Conservation (phyloP, 2,888 invertebrate species). For the Drosophila prostipennis region DNA sequence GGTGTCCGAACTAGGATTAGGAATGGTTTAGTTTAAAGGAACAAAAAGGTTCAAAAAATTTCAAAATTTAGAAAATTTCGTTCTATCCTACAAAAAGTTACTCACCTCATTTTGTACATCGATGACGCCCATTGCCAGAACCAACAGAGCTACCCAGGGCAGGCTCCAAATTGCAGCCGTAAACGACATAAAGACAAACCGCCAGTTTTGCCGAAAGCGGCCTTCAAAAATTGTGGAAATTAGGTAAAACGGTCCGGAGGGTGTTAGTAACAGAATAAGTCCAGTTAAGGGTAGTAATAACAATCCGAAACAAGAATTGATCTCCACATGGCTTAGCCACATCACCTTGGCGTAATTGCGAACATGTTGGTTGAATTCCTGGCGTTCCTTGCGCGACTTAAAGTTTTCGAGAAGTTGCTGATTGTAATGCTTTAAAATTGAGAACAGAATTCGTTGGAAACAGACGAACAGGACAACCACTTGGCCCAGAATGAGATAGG, state of each 20-base stretch:
- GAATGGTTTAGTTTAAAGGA: no score
- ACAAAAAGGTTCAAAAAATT: no score
- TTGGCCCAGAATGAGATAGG: conserved; percentile 19
- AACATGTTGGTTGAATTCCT: neutral
- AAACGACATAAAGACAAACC: neutral
- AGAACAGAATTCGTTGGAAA: conserved; percentile 8
- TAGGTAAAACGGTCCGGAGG: conserved; percentile 24
- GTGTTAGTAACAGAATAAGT: conserved; percentile 25
- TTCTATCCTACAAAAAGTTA: neutral
- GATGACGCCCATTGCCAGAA: conserved; percentile 11
- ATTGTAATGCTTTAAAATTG: conserved; percentile 6
- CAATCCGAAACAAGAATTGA: conserved; percentile 12
- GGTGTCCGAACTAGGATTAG: no score
- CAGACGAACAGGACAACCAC: conserved; percentile 22
- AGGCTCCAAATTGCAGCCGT: conserved; percentile 12
- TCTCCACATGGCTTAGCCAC: conserved; percentile 6
- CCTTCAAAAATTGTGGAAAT: conserved; percentile 21
- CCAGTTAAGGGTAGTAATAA: conserved; percentile 15
- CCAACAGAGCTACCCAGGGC: conserved; percentile 16
- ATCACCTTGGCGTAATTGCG: conserved; percentile 12
- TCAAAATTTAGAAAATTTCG: no score
- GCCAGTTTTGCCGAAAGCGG: conserved; percentile 2
- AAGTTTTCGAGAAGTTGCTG: neutral
- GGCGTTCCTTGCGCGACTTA: neutral
- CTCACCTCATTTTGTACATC: conserved; percentile 28